Conservation (phyloP, 2,797 vertebrate genomes). For the Typhlichthys subterraneus region DNA sequence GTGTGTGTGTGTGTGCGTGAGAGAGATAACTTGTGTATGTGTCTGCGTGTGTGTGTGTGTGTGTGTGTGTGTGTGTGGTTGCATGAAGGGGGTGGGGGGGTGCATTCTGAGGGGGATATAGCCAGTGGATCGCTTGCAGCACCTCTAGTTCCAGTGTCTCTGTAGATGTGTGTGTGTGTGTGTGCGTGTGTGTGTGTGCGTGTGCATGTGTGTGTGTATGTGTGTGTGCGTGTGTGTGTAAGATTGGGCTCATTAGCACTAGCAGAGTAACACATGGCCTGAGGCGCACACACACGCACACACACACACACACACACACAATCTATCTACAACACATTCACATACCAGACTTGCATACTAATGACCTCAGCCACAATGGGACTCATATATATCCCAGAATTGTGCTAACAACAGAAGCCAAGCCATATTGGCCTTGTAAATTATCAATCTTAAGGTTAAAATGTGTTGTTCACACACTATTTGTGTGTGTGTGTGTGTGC, state of each 20-base stretch:
- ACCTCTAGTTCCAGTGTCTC: conserved; percentile 66
- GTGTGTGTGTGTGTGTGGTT: conserved; percentile 1
- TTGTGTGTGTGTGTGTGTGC: no score
- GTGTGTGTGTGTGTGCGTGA: not conserved
- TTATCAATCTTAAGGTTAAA: conserved; percentile 18
- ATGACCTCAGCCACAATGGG: conserved; percentile 57
- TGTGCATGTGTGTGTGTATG: conserved; percentile 7
- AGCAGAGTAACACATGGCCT: conserved; percentile 75
- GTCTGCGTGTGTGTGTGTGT: not conserved
- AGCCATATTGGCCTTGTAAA: conserved; percentile 42
- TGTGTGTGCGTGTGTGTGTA: conserved; percentile 43
- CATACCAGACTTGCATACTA: conserved; percentile 64
- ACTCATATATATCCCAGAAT: conserved; percentile 57
- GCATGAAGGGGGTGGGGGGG: conserved; percentile 13
- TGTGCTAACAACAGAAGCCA: conserved; percentile 34
- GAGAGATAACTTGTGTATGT: no score
- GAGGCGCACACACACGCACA: conserved; percentile 29
- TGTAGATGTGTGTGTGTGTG: conserved; percentile 23
- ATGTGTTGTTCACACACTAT: not conserved
- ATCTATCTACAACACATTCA: conserved; percentile 2
- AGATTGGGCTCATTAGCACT: conserved; percentile 73
- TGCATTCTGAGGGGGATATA: conserved; percentile 59
- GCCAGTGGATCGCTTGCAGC: conserved; percentile 72
- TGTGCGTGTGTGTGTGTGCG: conserved; percentile 24
- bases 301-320: not conserved